Conservation (phyloP, 1,140 invertebrate species). For the Hyposmocoma kahamanoa region DNA sequence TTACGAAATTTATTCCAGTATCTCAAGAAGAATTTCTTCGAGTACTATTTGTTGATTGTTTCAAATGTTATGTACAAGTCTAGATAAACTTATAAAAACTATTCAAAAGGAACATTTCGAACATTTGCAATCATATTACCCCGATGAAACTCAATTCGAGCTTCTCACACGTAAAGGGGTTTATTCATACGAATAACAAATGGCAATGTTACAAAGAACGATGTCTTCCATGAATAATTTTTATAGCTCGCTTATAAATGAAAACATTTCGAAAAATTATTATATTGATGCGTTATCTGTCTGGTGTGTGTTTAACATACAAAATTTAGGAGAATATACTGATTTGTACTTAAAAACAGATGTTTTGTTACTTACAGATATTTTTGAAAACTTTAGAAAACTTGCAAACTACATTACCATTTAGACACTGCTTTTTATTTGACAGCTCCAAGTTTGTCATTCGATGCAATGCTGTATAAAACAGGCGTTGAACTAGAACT, state of each 20-base stretch:
- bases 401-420: constrained; percentile 2
- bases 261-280: background rate
- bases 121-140: background rate
- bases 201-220: background rate
- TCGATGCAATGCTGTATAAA: too few relatives aligned
- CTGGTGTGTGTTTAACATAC: constrained; percentile 1
- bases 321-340: constrained; percentile 5
- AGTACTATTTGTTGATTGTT: constrained; percentile 38
- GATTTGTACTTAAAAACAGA: constrained; percentile 21
- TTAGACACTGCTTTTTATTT: constrained; percentile 8
- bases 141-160: background rate
- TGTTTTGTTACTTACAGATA: constrained; percentile 20
- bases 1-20: constrained; percentile 21
- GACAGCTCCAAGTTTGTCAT: constrained; percentile 8
- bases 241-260: background rate
- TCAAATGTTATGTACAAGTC: constrained; percentile 24
- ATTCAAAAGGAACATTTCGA: constrained; percentile 18
- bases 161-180: constrained; percentile 7
- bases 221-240: background rate
- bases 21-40: constrained; percentile 15
- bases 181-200: too few relatives aligned
- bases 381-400: constrained; percentile 7
- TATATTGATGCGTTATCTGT: constrained; percentile 3
- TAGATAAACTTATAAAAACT: constrained; percentile 24
- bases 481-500: too few relatives aligned